Conservation (phyloP, 1,140 invertebrate genomes). For the Antheraea pernyi region DNA sequence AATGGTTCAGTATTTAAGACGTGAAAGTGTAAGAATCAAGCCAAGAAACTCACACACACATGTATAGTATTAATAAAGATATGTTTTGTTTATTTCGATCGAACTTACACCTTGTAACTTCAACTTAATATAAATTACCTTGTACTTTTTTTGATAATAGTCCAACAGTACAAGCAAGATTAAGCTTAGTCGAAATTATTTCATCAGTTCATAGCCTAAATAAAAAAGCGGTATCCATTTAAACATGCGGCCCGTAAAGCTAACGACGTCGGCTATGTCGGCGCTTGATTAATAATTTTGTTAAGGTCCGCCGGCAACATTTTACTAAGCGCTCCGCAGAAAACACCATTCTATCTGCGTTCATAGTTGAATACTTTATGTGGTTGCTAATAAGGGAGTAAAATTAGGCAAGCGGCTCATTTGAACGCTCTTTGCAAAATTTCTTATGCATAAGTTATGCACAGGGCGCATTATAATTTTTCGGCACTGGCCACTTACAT, state of each 20-base stretch:
- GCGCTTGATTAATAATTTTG: conserved; percentile 3
- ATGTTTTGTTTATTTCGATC: no score
- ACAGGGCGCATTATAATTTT: no score
- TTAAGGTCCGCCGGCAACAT: not conserved
- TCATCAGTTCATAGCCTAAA: not conserved
- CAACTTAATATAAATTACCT: no score
- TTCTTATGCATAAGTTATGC: no score
- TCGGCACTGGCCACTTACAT: no score
- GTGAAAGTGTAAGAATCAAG: no score
- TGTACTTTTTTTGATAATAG: no score
- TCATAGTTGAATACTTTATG: conserved; percentile 10
- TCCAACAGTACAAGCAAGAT: not conserved
- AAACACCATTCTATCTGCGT: not conserved
- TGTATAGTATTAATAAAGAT: no score
- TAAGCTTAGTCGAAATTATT: not conserved
- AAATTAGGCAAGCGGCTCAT: not conserved
- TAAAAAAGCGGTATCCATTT: not conserved
- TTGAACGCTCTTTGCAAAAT: not conserved
- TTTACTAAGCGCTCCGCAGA: not conserved
- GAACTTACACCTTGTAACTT: no score
- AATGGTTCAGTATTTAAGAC: no score
- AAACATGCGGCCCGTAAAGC: not conserved
- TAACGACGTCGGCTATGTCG: not conserved
- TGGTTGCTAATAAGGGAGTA: conserved; percentile 1
- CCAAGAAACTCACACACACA: no score